Percentiles rank a stretch among this genome's conserved stretches.
Evolutionary conservation across 1,140 invertebrate species (phyloP).

Genomic region (Ditylenchus dipsaci): DNA sequence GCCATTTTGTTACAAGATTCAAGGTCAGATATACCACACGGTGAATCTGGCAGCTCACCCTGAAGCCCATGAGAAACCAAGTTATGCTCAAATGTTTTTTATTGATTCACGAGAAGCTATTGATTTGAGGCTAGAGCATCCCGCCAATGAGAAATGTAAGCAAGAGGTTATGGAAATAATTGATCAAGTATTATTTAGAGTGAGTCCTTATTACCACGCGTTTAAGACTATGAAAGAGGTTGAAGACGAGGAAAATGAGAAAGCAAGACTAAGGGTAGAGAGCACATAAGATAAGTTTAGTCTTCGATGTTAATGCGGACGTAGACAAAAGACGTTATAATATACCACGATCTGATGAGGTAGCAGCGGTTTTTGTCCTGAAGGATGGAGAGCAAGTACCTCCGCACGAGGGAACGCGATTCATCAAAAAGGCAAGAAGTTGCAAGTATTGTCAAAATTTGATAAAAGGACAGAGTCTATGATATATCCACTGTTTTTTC

Average conservation of each 20-base stretch:
- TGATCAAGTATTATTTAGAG: slow-evolving; percentile 10
- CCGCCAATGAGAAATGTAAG: too few species aligned
- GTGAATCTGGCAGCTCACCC: slow-evolving; percentile 20
- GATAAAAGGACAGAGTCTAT: too few species aligned
- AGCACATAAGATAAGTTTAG: slow-evolving; percentile 9
- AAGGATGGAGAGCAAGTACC: too few species aligned
- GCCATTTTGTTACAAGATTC: slow-evolving; percentile 27
- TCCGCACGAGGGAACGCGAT: slow-evolving; percentile 1
- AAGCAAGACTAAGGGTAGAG: slow-evolving; percentile 15
- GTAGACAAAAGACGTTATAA: slow-evolving; percentile 24
- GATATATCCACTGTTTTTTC: slow-evolving; percentile 25
- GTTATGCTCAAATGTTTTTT: too few species aligned
- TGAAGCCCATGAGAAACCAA: too few species aligned
- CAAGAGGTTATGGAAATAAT: slow-evolving; percentile 23
- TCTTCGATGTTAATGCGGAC: too few species aligned
- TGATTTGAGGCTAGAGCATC: slow-evolving; percentile 3
- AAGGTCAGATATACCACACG: slow-evolving; percentile 32
- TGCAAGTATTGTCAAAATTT: slow-evolving; percentile 9
- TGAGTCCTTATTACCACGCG: slow-evolving; percentile 26
- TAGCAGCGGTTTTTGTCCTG: neutral
- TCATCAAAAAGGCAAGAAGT: slow-evolving; percentile 30
- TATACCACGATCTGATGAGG: slow-evolving; percentile 9
- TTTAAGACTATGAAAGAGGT: too few species aligned
- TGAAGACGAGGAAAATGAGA: slow-evolving; percentile 10
- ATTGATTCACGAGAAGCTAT: too few species aligned